Evolutionary conservation across 2,888 invertebrate genomes (phyloP).

Genomic region (Timema podura): DNA sequence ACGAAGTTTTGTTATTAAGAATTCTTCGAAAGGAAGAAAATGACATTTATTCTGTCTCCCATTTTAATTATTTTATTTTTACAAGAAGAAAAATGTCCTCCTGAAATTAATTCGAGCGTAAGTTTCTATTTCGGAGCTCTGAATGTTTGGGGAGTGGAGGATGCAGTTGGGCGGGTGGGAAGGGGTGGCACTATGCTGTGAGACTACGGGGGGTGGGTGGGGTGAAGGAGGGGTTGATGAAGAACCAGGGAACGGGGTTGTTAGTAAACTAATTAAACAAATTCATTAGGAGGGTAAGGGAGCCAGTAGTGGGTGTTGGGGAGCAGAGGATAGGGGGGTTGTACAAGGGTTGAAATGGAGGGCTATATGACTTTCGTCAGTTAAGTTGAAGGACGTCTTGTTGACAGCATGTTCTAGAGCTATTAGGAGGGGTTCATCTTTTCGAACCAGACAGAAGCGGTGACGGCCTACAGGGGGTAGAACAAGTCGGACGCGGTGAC

Average conservation of each 20-base stretch:
- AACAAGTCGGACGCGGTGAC: no score
- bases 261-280: conserved; percentile 13
- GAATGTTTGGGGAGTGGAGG: not conserved
- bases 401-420: not conserved
- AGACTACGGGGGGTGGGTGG: not conserved
- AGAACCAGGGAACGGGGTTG: not conserved
- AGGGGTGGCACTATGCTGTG: not conserved
- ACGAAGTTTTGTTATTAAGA: no score
- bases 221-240: not conserved
- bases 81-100: not conserved
- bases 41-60: no score
- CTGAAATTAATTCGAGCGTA: conserved; percentile 8
- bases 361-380: not conserved
- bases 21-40: no score
- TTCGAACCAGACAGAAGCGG: no score
- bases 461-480: no score
- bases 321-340: no score
- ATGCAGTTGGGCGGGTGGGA: not conserved
- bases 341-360: no score
- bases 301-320: not conserved
- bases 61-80: no score
- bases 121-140: not conserved
- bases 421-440: no score
- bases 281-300: conserved; percentile 2
- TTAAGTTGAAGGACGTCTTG: not conserved